A percentile compares a stretch with the other conserved stretches of the same genome.
phyloP scores from a whole-genome alignment of 2,888 invertebrate genomes.

The Diloba caeruleocephala region DNA sequence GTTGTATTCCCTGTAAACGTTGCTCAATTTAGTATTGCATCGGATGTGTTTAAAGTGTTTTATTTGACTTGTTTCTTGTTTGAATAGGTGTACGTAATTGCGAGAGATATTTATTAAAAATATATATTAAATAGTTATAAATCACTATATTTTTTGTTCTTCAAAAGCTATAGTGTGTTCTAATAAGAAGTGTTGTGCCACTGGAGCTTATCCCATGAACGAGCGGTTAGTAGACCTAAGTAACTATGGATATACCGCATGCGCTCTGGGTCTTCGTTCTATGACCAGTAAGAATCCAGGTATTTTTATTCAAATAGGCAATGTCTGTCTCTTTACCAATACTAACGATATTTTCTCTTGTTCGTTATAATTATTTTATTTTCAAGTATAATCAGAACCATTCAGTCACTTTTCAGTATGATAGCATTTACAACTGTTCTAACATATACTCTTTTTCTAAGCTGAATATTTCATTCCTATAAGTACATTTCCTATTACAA shows the following conservation, averaged over 20 bases:
- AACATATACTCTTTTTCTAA: conserved; percentile 43
- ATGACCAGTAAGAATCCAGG: conserved; percentile 52
- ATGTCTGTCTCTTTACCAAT: conserved; percentile 31
- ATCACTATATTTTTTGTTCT: conserved; percentile 50
- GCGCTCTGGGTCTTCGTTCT: conserved; percentile 44
- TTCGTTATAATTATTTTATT: conserved; percentile 23
- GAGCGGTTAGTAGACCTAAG: conserved; percentile 33
- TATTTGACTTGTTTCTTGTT: conserved; percentile 56
- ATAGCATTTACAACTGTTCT: conserved; percentile 44
- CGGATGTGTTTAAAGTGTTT: conserved; percentile 52
- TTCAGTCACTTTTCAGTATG: conserved; percentile 36
- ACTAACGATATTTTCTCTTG: conserved; percentile 25
- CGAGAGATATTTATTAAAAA: conserved; percentile 49
- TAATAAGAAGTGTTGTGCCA: conserved; percentile 26
- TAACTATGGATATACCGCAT: conserved; percentile 26
- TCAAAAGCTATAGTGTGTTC: conserved; percentile 40
- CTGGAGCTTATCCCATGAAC: conserved; percentile 30
- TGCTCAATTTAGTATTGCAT: conserved; percentile 84
- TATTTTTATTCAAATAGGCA: conserved; percentile 41
- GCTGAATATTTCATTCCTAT: conserved; percentile 34
- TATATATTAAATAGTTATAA: conserved; percentile 34
- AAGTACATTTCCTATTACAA: conserved; percentile 31
- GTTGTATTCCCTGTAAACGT: conserved; percentile 81
- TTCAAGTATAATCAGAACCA: conserved; percentile 24
- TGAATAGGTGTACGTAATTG: conserved; percentile 46